These are phyloP conservation scores for Oceanodroma tethys DNA, from an alignment of 2,113 vertebrate species.

Conservation along the genomic window DNA sequence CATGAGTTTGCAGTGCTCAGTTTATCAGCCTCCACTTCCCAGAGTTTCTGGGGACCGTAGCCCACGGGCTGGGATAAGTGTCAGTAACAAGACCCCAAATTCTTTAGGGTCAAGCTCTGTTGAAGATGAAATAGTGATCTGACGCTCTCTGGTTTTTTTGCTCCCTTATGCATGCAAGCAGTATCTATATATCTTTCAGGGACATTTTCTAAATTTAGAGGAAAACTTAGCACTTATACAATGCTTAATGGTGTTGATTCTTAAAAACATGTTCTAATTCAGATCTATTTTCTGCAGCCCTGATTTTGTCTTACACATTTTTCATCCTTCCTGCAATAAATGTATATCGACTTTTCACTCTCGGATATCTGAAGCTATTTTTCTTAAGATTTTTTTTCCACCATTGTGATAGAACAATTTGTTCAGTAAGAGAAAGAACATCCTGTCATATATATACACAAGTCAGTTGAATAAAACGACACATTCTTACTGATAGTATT, in stretches of 20 bases:
- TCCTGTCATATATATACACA: not conserved
- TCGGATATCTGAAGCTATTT: not conserved
- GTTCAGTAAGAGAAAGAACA: not conserved
- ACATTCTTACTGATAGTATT: not conserved
- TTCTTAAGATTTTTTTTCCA: not conserved
- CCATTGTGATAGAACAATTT: not conserved
- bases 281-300: not conserved
- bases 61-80: not conserved
- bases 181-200: not conserved
- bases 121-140: not conserved
- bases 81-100: not conserved
- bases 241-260: not conserved
- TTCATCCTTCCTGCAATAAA: too few species aligned
- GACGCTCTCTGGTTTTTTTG: not conserved
- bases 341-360: not conserved
- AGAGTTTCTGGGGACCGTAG: not conserved
- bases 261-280: not conserved
- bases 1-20: not conserved
- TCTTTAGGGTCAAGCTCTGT: not conserved
- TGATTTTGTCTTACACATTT: not conserved
- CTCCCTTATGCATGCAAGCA: not conserved
- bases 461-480: not conserved
- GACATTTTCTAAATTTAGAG: not conserved
- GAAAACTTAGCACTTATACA: not conserved
- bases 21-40: not conserved